Conservation (phyloP, 2,797 vertebrate genomes). For the Cephalopachus bancanus region DNA sequence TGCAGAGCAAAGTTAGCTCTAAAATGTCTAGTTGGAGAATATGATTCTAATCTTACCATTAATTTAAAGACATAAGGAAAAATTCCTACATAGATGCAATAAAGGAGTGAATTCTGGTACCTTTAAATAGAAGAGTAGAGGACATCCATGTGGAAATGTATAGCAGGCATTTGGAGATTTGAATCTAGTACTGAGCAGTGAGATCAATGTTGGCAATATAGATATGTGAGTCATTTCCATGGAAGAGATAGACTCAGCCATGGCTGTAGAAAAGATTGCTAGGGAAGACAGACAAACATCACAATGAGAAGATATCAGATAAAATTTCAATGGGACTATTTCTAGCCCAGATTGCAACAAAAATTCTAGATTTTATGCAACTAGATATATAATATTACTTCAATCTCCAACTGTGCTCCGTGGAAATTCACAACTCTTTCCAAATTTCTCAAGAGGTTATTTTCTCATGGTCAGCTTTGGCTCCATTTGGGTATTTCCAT, state of each 20-base stretch:
- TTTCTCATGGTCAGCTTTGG: not conserved
- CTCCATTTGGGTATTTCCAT: accelerated
- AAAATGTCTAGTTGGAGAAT: not conserved
- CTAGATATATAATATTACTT: not conserved
- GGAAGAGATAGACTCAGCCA: not conserved
- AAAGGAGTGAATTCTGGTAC: not conserved
- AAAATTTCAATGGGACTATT: not conserved
- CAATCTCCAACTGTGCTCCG: not conserved
- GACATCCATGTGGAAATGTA: not conserved
- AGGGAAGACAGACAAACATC: not conserved
- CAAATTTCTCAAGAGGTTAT: not conserved
- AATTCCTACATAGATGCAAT: not conserved
- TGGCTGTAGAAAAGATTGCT: not conserved
- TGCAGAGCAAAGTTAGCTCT: not conserved
- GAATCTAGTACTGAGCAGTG: not conserved
- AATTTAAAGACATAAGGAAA: not conserved
- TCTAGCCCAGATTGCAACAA: not conserved
- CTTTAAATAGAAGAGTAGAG: not conserved
- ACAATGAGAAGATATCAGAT: not conserved
- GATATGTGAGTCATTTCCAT: not conserved
- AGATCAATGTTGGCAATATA: not conserved
- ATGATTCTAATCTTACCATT: not conserved
- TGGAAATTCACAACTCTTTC: not conserved
- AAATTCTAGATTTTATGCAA: not conserved
- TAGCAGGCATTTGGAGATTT: not conserved